Conservation (phyloP, 2,113 vertebrate genomes). For the Eidolon helvum region DNA sequence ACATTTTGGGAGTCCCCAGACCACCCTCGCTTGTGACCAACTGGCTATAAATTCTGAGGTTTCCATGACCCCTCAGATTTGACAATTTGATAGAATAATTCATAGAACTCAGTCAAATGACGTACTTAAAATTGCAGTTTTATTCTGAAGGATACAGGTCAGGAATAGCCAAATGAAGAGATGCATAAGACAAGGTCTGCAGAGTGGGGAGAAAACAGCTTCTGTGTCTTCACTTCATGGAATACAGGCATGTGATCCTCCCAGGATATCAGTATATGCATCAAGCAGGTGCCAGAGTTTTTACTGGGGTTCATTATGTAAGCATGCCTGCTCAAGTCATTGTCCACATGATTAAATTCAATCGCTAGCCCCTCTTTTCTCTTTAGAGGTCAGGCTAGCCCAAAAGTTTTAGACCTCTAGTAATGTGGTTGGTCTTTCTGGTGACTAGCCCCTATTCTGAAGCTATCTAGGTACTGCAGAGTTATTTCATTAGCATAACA, state of each 20-base stretch:
- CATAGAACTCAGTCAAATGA: not conserved
- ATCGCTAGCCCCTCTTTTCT: not conserved
- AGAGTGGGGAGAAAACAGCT: not conserved
- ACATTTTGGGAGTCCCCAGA: not conserved
- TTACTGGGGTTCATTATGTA: not conserved
- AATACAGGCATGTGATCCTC: not conserved
- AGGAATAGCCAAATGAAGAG: not conserved
- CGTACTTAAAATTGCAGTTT: not conserved
- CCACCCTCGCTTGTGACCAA: not conserved
- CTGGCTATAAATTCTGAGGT: not conserved
- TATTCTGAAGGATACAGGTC: not conserved
- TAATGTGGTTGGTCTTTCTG: not conserved
- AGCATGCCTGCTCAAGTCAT: not conserved
- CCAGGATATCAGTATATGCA: not conserved
- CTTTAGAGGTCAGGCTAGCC: not conserved
- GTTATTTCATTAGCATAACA: not conserved
- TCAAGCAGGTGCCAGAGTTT: not conserved
- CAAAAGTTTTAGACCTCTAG: not conserved
- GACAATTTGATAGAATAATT: not conserved
- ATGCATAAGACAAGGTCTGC: not conserved
- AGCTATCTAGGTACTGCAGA: not conserved
- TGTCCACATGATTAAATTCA: not conserved
- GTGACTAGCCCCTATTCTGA: not conserved
- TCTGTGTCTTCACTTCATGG: not conserved
- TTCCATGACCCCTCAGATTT: not conserved